Base-by-base conservation (phyloP, 2,888 invertebrate genomes). In the Mimachlamys varia region DNA sequence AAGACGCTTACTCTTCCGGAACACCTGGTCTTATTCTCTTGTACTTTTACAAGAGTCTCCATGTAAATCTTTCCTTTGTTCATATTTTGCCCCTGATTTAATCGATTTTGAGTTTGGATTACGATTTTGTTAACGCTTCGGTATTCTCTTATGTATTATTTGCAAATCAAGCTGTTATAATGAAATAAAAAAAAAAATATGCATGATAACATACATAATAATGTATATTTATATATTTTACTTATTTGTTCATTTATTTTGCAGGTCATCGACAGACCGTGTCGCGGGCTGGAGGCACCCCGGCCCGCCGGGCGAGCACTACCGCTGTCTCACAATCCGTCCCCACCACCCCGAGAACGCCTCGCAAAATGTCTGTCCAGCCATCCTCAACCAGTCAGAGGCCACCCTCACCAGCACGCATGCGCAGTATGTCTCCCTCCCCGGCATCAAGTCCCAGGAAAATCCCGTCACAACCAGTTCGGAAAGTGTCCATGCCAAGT, bases 371-470 rank as follows among this genome's bases (percentile, higher is more conserved):
- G 15, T 94, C 94, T 33, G 58, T 93, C 87, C 92, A 92, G 38
- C 88, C 89, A 37, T 88, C 88, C 44, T 89, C 89, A n/a, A 76
- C 38, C 50, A 87, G 38, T 22, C 90, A 92, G 10, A 92, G 94
- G 89, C 92, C 93, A 5, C 91, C 92, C 38, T 94, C 94, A 37
- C 93, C 93, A 87, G 90, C 89, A 88, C 92, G 93, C 92, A 92
- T 94, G 93, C 94, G 94, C 90, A 94, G 94, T 93, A 91, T 90
- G 37, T 94, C 94, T 53, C 94, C 94, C 88, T 94, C 94, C 38
- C 94, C 94, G 88, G 94, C 93, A 88, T 94, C 94, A 76, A 93
- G 91, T 90, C 91, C 93, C 90, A 90, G 91, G 90, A 91, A 91
- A 58, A 90, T 91, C 88, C 91, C 90, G 87, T 90, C 89, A 90